These are phyloP conservation scores for Mobula birostris DNA, from an alignment of 2,113 vertebrate genomes.

Conservation along the genomic window DNA sequence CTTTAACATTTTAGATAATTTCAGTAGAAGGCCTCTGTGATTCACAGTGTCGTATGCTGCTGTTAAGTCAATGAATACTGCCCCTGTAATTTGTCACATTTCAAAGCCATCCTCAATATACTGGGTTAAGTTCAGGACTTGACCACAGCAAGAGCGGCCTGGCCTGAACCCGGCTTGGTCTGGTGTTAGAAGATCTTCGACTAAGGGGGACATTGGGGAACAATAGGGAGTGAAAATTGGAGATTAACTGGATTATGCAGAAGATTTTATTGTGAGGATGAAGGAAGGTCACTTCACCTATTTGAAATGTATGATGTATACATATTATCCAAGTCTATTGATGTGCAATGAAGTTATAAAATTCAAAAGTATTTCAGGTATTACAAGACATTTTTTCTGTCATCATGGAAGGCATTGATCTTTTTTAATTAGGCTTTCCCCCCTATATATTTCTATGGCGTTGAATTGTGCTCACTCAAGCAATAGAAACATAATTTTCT, in stretches of 20 bases:
- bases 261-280: neutral
- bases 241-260: constrained; percentile 18
- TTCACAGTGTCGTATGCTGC: no score
- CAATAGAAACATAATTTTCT: neutral
- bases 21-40: no score
- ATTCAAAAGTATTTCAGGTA: neutral
- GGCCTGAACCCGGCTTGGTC: no score
- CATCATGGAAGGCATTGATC: neutral
- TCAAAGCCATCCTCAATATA: no score
- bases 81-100: no score
- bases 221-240: neutral
- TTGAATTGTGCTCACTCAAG: neutral
- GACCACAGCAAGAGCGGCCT: no score
- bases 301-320: neutral
- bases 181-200: no score
- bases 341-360: neutral
- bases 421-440: neutral
- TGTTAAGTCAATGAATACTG: no score
- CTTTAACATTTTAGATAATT: no score
- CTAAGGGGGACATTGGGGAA: neutral
- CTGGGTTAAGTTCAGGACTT: no score
- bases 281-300: constrained; percentile 12
- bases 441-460: neutral
- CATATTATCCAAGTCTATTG: neutral
- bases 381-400: neutral